Conservation (phyloP, 2,113 vertebrate genomes). For the Sorex araneus region DNA sequence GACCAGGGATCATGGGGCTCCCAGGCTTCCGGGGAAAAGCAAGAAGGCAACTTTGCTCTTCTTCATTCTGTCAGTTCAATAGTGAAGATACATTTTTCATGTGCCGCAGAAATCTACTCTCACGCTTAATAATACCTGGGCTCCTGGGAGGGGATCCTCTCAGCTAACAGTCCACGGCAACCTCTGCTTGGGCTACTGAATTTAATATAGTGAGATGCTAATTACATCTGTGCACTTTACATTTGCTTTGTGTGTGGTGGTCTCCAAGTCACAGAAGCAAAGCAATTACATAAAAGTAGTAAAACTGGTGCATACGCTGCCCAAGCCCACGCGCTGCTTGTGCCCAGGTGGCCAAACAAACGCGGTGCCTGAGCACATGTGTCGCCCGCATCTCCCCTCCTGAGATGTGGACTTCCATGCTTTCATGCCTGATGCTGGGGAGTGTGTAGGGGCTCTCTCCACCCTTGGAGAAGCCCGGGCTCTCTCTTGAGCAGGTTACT, state of each 20-base stretch:
- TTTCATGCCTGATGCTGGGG: too few species aligned
- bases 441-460: too few species aligned
- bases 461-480: too few species aligned
- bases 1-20: background rate
- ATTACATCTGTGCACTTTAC: constrained; percentile 1
- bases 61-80: background rate
- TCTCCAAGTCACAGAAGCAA: constrained; percentile 37
- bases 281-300: background rate
- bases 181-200: background rate
- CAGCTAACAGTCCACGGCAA: background rate
- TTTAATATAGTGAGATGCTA: constrained; percentile 41
- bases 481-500: too few species aligned
- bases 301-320: too few species aligned
- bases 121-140: background rate
- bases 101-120: background rate
- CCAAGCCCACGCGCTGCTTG: too few species aligned
- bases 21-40: background rate
- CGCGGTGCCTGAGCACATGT: too few species aligned
- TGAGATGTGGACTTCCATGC: too few species aligned
- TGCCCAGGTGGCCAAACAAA: too few species aligned
- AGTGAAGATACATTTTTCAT: background rate
- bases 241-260: background rate
- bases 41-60: background rate
- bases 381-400: too few species aligned
- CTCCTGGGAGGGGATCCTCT: constrained; percentile 1